Evolutionary conservation across 2,888 invertebrate genomes (phyloP).

Genomic region (Tetragnatha montana): DNA sequence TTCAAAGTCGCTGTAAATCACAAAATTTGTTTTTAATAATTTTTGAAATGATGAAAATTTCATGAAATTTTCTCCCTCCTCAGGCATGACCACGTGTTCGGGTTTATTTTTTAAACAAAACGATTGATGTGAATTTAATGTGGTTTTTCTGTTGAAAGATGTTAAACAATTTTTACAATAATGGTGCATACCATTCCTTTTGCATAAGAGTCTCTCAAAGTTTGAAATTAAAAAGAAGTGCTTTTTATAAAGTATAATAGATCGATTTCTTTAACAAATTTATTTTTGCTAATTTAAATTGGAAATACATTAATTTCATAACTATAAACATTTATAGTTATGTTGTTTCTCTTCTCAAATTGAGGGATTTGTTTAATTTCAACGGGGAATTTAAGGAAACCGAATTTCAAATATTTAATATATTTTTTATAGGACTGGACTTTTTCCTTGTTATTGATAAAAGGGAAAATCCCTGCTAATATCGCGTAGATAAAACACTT

Average conservation of each 20-base stretch:
- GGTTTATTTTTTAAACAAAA: neutral
- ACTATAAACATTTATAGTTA: neutral
- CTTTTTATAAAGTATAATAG: neutral
- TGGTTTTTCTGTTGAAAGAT: neutral
- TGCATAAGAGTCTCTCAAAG: neutral
- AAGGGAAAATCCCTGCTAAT: neutral
- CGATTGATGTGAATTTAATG: neutral
- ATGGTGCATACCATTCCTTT: neutral
- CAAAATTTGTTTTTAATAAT: neutral
- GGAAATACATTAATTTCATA: slow-evolving; percentile 10
- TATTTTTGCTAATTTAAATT: slow-evolving; percentile 5
- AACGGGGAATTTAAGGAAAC: neutral
- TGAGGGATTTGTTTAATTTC: neutral
- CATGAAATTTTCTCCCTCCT: neutral
- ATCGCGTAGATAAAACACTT: neutral
- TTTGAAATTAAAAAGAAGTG: neutral
- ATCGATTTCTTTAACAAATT: neutral
- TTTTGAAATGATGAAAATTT: neutral
- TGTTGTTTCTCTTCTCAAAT: slow-evolving; percentile 11
- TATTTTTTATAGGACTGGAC: neutral
- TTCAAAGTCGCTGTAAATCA: neutral
- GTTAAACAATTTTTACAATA: neutral
- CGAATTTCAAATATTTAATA: slow-evolving; percentile 10
- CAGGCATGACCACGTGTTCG: neutral
- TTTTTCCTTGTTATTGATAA: neutral